Conservation (phyloP, 2,888 invertebrate species). For the Osmoderma eremita region DNA sequence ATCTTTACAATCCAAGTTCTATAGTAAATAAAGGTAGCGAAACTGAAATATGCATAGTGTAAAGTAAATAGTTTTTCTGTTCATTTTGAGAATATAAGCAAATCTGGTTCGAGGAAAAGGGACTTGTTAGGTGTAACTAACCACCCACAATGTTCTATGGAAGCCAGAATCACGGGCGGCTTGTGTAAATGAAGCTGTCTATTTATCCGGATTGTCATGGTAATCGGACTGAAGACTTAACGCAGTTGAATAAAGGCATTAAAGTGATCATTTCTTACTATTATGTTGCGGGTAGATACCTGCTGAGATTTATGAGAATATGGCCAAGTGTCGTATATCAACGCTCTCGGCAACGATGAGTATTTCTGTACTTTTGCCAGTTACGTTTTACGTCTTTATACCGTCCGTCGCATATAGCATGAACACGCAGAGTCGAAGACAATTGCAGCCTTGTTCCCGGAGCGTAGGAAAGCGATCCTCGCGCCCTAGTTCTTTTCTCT, state of each 20-base stretch:
- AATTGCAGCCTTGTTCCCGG: constrained; percentile 19
- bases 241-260: constrained; percentile 24
- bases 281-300: not conserved
- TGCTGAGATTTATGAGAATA: constrained; percentile 1
- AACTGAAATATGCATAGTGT: too few species aligned
- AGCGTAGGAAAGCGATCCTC: constrained; percentile 16
- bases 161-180: too few species aligned
- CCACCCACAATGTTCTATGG: too few species aligned
- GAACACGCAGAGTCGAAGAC: not conserved
- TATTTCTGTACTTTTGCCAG: constrained; percentile 1
- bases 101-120: too few species aligned
- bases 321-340: not conserved
- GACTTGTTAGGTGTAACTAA: too few species aligned
- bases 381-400: not conserved
- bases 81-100: too few species aligned
- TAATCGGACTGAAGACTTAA: constrained; percentile 19
- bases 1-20: too few species aligned
- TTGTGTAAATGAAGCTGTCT: constrained; percentile 3
- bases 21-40: too few species aligned
- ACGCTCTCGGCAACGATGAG: not conserved
- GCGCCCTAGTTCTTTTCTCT: constrained; percentile 22
- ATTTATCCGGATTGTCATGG: constrained; percentile 14
- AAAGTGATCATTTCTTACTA: constrained; percentile 6
- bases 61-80: too few species aligned
- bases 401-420: not conserved